Percentiles rank a stretch among this genome's conserved stretches.
phyloP scores from a whole-genome alignment of 2,797 vertebrate genomes.

The Fratercula arctica region DNA sequence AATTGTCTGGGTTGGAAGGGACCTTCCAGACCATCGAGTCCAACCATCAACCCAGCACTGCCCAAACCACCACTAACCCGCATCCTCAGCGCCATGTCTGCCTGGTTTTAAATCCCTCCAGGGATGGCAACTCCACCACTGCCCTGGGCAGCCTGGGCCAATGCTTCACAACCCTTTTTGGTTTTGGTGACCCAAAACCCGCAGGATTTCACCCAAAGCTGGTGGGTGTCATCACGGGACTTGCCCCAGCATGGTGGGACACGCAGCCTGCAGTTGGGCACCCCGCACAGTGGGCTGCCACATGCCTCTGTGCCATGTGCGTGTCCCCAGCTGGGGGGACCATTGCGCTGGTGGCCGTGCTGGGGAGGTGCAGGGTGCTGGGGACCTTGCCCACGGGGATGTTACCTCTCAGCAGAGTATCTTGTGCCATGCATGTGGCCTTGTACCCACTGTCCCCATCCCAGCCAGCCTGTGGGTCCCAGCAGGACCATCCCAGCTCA shows the following conservation, averaged over 20 bases:
- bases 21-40: too few relatives aligned
- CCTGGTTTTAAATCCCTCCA: too few relatives aligned
- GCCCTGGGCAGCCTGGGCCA: too few relatives aligned
- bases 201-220: neutral
- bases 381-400: rapidly evolving
- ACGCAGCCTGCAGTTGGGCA: rapidly evolving
- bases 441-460: neutral
- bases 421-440: rapidly evolving
- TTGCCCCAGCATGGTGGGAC: rapidly evolving
- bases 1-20: too few relatives aligned
- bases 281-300: neutral
- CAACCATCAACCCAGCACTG: too few relatives aligned
- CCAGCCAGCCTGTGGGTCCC: rapidly evolving
- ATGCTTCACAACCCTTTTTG: too few relatives aligned
- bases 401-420: rapidly evolving
- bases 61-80: too few relatives aligned
- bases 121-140: too few relatives aligned
- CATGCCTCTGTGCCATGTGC: rapidly evolving
- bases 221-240: neutral
- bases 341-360: rapidly evolving
- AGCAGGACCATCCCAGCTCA: too few relatives aligned
- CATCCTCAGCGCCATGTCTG: too few relatives aligned
- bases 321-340: neutral
- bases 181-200: neutral
- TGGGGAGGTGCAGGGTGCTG: rapidly evolving